phyloP scores from a whole-genome alignment of 2,888 invertebrate genomes.

The Stramonita haemastoma region DNA sequence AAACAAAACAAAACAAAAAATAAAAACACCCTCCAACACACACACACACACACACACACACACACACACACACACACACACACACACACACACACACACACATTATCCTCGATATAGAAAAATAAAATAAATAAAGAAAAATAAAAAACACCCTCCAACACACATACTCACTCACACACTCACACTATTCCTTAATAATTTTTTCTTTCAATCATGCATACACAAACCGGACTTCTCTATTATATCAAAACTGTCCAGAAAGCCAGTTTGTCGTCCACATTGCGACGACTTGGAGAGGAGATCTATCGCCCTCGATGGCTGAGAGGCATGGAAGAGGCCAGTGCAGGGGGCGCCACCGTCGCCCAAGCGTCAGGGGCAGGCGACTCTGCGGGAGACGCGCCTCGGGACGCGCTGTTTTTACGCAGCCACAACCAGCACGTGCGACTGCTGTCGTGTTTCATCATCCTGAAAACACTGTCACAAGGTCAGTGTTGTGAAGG shows the following conservation, averaged over 20 bases:
- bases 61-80: neutral
- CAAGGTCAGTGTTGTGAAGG: constrained; percentile 64
- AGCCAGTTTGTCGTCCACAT: constrained; percentile 70
- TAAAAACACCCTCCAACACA: no score
- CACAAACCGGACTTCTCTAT: neutral
- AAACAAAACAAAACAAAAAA: no score
- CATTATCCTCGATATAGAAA: no score
- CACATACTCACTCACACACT: neutral
- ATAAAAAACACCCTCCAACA: no score
- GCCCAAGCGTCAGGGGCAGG: neutral
- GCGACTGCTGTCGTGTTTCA: constrained; percentile 70
- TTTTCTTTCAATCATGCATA: neutral
- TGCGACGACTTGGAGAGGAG: constrained; percentile 75
- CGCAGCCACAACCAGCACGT: constrained; percentile 70
- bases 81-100: constrained; percentile 1
- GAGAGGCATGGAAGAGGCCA: constrained; percentile 25
- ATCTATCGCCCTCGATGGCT: constrained; percentile 62
- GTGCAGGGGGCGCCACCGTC: neutral
- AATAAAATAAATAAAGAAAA: no score
- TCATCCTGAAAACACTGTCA: constrained; percentile 72
- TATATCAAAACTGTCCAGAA: constrained; percentile 57
- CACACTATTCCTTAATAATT: neutral
- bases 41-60: neutral
- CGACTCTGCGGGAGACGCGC: constrained; percentile 52
- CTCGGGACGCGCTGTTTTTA: constrained; percentile 68